Evolutionary conservation across 2,113 vertebrate genomes (phyloP).

Genomic region (Ardeotis arabs): DNA sequence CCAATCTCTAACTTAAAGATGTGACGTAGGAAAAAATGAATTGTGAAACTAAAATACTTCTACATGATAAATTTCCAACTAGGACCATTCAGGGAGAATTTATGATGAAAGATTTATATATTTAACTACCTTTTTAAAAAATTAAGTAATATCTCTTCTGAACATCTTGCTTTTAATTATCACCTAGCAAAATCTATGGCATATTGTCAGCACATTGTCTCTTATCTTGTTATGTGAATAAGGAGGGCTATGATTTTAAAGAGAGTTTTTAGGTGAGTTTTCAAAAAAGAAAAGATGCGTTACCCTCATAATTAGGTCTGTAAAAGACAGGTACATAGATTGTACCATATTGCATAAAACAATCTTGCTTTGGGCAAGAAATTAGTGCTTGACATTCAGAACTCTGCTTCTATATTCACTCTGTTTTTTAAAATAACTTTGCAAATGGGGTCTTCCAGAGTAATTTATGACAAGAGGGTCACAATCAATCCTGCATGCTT

Average conservation of each 20-base stretch:
- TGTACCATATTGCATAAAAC: background rate
- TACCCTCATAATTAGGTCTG: background rate
- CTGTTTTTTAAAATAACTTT: background rate
- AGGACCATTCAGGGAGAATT: background rate
- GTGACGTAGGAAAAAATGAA: background rate
- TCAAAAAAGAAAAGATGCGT: background rate
- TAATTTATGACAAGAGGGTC: background rate
- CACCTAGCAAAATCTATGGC: constrained; percentile 14
- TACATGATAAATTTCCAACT: background rate
- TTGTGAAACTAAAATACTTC: constrained; percentile 24
- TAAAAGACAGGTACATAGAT: constrained; percentile 6
- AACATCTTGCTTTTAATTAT: constrained; percentile 42
- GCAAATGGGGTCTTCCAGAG: background rate
- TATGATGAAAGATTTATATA: constrained; percentile 16
- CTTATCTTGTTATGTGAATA: background rate
- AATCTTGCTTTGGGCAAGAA: constrained; percentile 2
- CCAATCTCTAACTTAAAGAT: constrained; percentile 14
- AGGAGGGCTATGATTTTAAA: background rate
- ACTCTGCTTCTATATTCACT: background rate
- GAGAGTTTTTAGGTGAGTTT: background rate
- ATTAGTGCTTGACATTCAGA: background rate
- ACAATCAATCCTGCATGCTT: background rate
- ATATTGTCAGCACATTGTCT: background rate
- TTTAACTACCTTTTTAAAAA: background rate
- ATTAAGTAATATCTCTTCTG: constrained; percentile 46